Evolutionary conservation across 2,113 vertebrate species (phyloP).

Genomic region (Malurus cyaneus): DNA sequence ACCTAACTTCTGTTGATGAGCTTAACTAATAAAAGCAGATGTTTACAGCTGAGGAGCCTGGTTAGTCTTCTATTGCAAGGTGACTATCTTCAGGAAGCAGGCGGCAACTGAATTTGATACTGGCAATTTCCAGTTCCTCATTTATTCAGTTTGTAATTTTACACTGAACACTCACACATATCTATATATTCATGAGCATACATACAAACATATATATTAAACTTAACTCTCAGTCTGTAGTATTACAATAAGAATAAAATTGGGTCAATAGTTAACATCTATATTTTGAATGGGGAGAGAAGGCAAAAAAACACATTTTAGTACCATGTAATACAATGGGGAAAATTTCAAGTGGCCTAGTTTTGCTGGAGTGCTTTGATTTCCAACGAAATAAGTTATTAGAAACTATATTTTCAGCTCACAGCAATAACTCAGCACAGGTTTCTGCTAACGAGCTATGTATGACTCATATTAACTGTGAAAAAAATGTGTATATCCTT

Average conservation of each 20-base stretch:
- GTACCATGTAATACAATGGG: not conserved
- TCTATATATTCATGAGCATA: not conserved
- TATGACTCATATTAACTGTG: not conserved
- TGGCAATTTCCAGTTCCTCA: not conserved
- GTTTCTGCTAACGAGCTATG: not conserved
- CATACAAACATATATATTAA: not conserved
- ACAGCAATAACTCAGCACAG: not conserved
- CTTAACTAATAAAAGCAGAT: constrained; percentile 66
- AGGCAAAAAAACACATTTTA: not conserved
- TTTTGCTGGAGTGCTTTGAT: not conserved
- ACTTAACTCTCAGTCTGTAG: not conserved
- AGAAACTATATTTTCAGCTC: not conserved
- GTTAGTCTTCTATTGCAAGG: constrained; percentile 42
- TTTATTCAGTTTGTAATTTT: not conserved
- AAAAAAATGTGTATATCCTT: not conserved
- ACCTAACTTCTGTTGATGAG: constrained; percentile 61
- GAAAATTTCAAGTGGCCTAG: not conserved
- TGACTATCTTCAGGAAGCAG: constrained; percentile 28
- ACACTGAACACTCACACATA: not conserved
- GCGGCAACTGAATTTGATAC: not conserved
- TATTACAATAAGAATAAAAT: not conserved
- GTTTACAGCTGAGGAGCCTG: constrained; percentile 40
- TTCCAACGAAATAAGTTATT: not conserved
- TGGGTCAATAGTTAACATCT: not conserved
- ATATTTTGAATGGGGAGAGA: not conserved